These are phyloP conservation scores for Drosophila kepulauana DNA, from an alignment of 1,140 invertebrate species.

Conservation along the genomic window DNA sequence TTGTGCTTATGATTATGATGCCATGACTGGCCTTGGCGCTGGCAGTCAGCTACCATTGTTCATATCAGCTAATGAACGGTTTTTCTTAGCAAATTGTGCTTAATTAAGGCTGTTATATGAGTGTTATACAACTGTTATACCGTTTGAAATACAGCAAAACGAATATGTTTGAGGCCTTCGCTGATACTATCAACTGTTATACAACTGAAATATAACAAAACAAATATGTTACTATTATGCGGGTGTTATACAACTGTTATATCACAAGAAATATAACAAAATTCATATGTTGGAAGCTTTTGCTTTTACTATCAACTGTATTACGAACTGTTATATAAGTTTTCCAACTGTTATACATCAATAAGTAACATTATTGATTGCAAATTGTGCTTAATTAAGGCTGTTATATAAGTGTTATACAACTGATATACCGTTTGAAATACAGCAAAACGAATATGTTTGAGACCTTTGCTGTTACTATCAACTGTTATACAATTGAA, in stretches of 20 bases:
- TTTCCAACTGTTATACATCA: too few relatives aligned
- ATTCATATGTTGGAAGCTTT: too few relatives aligned
- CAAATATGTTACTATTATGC: too few relatives aligned
- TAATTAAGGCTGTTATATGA: not conserved
- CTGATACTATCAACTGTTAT: not conserved
- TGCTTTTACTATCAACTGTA: too few relatives aligned
- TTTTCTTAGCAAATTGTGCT: not conserved
- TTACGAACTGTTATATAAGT: too few relatives aligned
- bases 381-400: not conserved
- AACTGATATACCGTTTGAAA: too few relatives aligned
- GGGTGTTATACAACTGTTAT: slow-evolving; percentile 25
- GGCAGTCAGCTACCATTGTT: not conserved
- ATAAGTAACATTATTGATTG: too few relatives aligned
- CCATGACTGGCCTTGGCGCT: slow-evolving; percentile 12
- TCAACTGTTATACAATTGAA: not conserved
- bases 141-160: too few relatives aligned
- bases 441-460: too few relatives aligned
- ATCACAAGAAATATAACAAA: not conserved
- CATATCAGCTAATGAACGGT: slow-evolving; percentile 6
- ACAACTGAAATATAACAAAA: too few relatives aligned
- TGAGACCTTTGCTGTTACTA: not conserved
- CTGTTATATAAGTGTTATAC: not conserved
- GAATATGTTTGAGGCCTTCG: too few relatives aligned
- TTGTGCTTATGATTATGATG: slow-evolving; percentile 1
- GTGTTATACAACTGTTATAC: slow-evolving; percentile 26